Evolutionary conservation across 2,113 vertebrate genomes (phyloP).

Genomic region (Psephotus haematonotus): DNA sequence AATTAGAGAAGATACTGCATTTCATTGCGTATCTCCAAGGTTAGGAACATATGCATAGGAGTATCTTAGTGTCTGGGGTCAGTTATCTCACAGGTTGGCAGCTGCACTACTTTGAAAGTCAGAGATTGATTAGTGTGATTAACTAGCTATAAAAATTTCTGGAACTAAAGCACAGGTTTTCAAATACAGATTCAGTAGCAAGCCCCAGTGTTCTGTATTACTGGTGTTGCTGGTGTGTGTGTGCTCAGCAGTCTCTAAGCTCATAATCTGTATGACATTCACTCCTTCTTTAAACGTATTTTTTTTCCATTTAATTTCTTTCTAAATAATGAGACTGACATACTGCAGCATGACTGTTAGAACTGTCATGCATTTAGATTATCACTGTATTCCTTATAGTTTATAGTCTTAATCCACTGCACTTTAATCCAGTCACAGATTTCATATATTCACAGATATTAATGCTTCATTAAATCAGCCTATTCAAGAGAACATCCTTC

Average conservation of each 20-base stretch:
- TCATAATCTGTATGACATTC: neutral
- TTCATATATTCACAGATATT: neutral
- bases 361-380: neutral
- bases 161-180: neutral
- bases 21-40: neutral
- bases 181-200: neutral
- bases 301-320: neutral
- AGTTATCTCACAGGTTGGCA: neutral
- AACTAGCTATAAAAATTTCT: neutral
- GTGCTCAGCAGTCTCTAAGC: neutral
- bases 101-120: neutral
- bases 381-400: neutral
- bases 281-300: neutral
- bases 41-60: neutral
- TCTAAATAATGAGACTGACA: neutral
- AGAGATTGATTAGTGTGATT: neutral
- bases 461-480: neutral
- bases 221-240: accelerated
- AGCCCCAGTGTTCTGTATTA: neutral
- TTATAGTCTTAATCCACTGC: neutral
- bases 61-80: neutral
- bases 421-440: neutral
- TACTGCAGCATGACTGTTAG: neutral
- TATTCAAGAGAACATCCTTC: neutral
- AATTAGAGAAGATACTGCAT: neutral